These are phyloP conservation scores for Gymnocheta viridis DNA, from an alignment of 2,888 invertebrate species.

Conservation along the genomic window DNA sequence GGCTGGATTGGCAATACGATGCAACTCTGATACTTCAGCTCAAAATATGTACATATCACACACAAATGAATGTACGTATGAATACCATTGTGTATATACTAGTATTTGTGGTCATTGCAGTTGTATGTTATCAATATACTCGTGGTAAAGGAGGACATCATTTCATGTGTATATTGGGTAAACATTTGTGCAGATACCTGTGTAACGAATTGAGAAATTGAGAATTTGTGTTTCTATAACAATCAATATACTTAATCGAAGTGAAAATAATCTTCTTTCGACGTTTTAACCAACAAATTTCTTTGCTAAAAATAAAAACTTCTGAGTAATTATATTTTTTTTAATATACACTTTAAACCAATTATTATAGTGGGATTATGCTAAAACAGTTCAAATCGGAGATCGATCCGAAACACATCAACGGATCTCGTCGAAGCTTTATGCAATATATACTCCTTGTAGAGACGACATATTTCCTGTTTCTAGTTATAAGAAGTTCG, in stretches of 20 bases:
- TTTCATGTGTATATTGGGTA: not conserved
- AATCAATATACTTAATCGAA: not conserved
- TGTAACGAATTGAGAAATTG: not conserved
- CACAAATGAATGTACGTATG: too few relatives aligned
- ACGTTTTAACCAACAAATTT: not conserved
- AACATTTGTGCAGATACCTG: not conserved
- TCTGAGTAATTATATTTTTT: not conserved
- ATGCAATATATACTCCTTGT: too few relatives aligned
- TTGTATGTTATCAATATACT: not conserved
- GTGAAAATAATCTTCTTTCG: slow-evolving; percentile 21
- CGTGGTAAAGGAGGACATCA: not conserved
- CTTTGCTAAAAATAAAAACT: not conserved
- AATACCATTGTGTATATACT: not conserved
- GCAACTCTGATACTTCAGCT: too few relatives aligned
- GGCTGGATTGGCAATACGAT: too few relatives aligned
- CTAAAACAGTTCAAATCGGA: too few relatives aligned
- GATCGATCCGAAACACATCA: too few relatives aligned
- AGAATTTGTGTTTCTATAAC: not conserved
- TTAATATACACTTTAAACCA: not conserved
- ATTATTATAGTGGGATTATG: too few relatives aligned
- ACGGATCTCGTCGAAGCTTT: too few relatives aligned
- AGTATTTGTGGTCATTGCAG: not conserved
- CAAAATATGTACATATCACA: too few relatives aligned
- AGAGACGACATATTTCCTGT: too few relatives aligned
- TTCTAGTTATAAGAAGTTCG: too few relatives aligned